These are phyloP conservation scores for Festucalex cinctus DNA, from an alignment of 2,113 vertebrate genomes.

Conservation along the genomic window DNA sequence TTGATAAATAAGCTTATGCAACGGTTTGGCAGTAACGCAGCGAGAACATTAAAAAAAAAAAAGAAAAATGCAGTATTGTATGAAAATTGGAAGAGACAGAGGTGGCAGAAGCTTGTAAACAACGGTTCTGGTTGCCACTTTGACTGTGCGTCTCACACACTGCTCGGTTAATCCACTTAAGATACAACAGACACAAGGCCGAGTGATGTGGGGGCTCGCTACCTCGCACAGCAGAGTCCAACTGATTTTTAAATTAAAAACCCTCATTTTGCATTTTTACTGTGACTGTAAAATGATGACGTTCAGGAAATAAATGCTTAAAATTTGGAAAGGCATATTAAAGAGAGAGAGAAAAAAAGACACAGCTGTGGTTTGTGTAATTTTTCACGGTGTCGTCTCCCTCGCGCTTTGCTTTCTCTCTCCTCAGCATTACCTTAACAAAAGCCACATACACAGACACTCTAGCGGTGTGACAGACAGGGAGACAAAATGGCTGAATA, in stretches of 20 bases:
- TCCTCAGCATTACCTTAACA: slow-evolving; percentile 66
- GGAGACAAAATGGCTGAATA: slow-evolving; percentile 74
- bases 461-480: slow-evolving; percentile 55
- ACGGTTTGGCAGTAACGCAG: slow-evolving; percentile 43
- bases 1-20: slow-evolving; percentile 52
- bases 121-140: slow-evolving; percentile 63
- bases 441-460: slow-evolving; percentile 58
- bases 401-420: slow-evolving; percentile 30
- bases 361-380: slow-evolving; percentile 41
- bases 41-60: slow-evolving; percentile 34
- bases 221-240: slow-evolving; percentile 15
- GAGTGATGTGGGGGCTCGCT: slow-evolving; percentile 29
- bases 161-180: slow-evolving; percentile 71
- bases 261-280: slow-evolving; percentile 14
- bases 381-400: slow-evolving; percentile 65
- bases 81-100: slow-evolving; percentile 53
- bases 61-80: slow-evolving; percentile 20
- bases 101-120: slow-evolving; percentile 59
- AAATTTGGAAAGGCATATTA: slow-evolving; percentile 15
- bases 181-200: slow-evolving; percentile 50
- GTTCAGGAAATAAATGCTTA: slow-evolving; percentile 7
- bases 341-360: slow-evolving; percentile 15
- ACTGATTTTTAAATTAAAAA: slow-evolving; percentile 24
- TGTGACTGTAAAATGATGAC: slow-evolving; percentile 5
- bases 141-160: slow-evolving; percentile 61